phyloP scores from a whole-genome alignment of 1,140 invertebrate genomes.

The Drosophila paulistorum region DNA sequence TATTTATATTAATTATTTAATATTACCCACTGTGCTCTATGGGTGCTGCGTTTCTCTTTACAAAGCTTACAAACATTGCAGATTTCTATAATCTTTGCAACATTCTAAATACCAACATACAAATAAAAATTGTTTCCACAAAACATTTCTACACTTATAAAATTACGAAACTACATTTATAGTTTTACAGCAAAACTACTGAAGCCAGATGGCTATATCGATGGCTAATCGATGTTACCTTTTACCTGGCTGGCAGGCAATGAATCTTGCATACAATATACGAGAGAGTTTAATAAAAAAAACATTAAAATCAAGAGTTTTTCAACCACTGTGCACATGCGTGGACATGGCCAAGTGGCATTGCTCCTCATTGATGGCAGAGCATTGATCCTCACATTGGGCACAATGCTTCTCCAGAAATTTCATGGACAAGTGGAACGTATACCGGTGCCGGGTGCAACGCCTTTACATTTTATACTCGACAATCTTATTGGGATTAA shows the following conservation, averaged over 20 bases:
- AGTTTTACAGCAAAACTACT: slow-evolving; percentile 54
- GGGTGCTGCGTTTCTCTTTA: slow-evolving; percentile 3
- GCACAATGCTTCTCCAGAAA: slow-evolving; percentile 82
- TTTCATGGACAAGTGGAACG: slow-evolving; percentile 83
- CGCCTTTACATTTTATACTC: slow-evolving; percentile 83
- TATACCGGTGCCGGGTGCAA: slow-evolving; percentile 83
- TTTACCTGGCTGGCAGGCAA: slow-evolving; percentile 43
- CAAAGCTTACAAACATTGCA: slow-evolving; percentile 3
- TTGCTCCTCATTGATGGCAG: slow-evolving; percentile 59
- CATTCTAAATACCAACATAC: slow-evolving; percentile 5
- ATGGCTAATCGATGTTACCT: slow-evolving; percentile 37
- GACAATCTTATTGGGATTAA: slow-evolving; percentile 82
- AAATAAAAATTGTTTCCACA: neutral
- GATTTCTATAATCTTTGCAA: neutral
- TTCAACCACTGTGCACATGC: slow-evolving; percentile 71
- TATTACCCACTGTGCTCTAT: neutral
- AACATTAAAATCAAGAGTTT: slow-evolving; percentile 44
- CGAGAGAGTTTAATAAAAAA: slow-evolving; percentile 5
- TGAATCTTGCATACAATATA: slow-evolving; percentile 25
- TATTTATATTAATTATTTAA: neutral
- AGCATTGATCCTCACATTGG: slow-evolving; percentile 73
- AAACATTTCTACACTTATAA: slow-evolving; percentile 51
- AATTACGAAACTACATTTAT: slow-evolving; percentile 78
- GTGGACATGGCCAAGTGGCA: slow-evolving; percentile 49
- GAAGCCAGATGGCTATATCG: slow-evolving; percentile 54